Conservation (phyloP, 1,140 invertebrate genomes). For the Colletes gigas region DNA sequence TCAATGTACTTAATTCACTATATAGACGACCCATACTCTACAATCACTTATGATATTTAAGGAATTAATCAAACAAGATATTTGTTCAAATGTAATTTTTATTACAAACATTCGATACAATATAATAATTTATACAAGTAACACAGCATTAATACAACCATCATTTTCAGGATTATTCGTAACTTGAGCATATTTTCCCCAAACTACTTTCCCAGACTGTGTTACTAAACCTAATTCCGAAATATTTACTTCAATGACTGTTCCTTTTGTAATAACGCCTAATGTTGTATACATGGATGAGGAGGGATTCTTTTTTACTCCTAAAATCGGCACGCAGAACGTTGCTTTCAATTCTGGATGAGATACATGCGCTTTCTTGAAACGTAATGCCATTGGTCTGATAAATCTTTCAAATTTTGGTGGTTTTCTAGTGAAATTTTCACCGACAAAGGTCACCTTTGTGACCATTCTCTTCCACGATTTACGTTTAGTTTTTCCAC, state of each 20-base stretch:
- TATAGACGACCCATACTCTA: background rate
- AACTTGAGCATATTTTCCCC: slow-evolving; percentile 99
- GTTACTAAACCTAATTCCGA: slow-evolving; percentile 99
- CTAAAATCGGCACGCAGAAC: slow-evolving; percentile 99
- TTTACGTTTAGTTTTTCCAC: slow-evolving; percentile 97
- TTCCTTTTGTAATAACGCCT: slow-evolving; percentile 99
- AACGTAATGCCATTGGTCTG: slow-evolving; percentile 97
- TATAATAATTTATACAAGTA: slow-evolving; percentile 90
- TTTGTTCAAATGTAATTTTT: slow-evolving; percentile 11
- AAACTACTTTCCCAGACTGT: slow-evolving; percentile 99
- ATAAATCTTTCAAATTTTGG: slow-evolving; percentile 99
- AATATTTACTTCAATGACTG: slow-evolving; percentile 98
- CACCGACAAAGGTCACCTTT: slow-evolving; percentile 98
- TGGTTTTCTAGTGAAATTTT: slow-evolving; percentile 99
- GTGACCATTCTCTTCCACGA: slow-evolving; percentile 99
- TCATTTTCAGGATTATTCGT: slow-evolving; percentile 99
- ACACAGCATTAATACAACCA: slow-evolving; percentile 99
- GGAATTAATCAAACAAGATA: slow-evolving; percentile 20
- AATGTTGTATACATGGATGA: slow-evolving; percentile 98
- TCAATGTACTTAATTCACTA: background rate
- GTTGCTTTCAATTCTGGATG: slow-evolving; percentile 99
- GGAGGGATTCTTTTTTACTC: slow-evolving; percentile 99
- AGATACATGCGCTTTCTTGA: slow-evolving; percentile 98
- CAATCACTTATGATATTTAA: background rate
- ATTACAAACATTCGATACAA: slow-evolving; percentile 7